Percentiles rank a stretch among this genome's conserved stretches.
Evolutionary conservation across 2,113 vertebrate species (phyloP).

Genomic region (Pelobates fuscus): DNA sequence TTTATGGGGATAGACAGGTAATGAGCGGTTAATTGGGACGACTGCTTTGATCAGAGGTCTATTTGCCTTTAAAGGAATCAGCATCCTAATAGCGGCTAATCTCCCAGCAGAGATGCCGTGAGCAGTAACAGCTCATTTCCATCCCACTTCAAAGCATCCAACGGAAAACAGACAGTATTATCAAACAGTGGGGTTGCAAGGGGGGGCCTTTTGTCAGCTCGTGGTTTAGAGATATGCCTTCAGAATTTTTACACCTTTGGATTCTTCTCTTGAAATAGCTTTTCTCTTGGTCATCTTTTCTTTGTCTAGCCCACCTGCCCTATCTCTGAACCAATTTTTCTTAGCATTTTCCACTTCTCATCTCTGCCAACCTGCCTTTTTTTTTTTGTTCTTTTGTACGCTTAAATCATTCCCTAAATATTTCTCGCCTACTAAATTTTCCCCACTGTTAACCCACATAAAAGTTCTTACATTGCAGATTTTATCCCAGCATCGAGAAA

Average conservation of each 20-base stretch:
- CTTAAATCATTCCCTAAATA: background rate
- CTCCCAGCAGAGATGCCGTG: slow-evolving; percentile 56
- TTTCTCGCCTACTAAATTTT: background rate
- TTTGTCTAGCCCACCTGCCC: background rate
- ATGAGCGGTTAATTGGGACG: slow-evolving; percentile 63
- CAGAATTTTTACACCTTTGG: background rate
- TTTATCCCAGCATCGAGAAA: background rate
- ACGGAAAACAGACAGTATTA: slow-evolving; percentile 59
- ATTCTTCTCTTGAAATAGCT: background rate
- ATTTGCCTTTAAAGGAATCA: slow-evolving; percentile 62
- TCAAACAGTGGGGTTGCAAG: slow-evolving; percentile 49
- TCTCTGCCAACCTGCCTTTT: background rate
- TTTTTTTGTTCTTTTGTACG: background rate
- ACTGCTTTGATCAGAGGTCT: slow-evolving; percentile 69
- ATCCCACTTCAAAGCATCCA: slow-evolving; percentile 65
- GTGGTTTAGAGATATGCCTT: slow-evolving; percentile 22
- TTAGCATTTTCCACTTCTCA: background rate
- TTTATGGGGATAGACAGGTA: slow-evolving; percentile 55
- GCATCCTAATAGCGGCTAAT: slow-evolving; percentile 63
- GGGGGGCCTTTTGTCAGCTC: slow-evolving; percentile 27
- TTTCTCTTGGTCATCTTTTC: background rate
- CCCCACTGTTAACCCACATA: background rate
- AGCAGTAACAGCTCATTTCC: slow-evolving; percentile 59
- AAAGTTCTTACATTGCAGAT: background rate
- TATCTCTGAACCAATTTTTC: background rate